A percentile compares a stretch with the other conserved stretches of the same genome.
phyloP scores from a whole-genome alignment of 1,140 invertebrate species.

The Ceratoteleas bidentatus region DNA sequence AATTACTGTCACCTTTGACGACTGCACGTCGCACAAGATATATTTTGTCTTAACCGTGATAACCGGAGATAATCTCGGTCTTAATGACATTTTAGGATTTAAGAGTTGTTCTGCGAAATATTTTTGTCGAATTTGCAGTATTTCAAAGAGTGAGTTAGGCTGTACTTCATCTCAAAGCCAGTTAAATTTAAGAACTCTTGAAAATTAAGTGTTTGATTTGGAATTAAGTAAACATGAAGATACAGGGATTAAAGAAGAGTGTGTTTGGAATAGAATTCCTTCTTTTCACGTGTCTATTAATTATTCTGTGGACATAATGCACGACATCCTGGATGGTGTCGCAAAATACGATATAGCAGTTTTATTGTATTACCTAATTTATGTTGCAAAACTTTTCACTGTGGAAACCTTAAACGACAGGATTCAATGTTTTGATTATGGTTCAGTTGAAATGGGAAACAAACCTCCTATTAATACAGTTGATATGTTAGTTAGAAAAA shows the following conservation, averaged over 20 bases:
- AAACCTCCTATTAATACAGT: slow-evolving; percentile 34
- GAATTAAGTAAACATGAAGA: slow-evolving; percentile 40
- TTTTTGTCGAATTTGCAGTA: background rate
- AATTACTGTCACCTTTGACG: slow-evolving; percentile 16
- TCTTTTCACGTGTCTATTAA: slow-evolving; percentile 62
- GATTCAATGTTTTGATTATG: slow-evolving; percentile 46
- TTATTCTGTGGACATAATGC: slow-evolving; percentile 62
- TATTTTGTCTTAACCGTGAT: slow-evolving; percentile 53
- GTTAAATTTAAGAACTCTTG: background rate
- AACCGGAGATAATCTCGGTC: slow-evolving; percentile 51
- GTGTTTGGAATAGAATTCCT: slow-evolving; percentile 56
- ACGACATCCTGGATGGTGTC: slow-evolving; percentile 63
- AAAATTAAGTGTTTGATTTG: slow-evolving; percentile 34
- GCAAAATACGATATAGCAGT: slow-evolving; percentile 52
- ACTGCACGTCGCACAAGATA: slow-evolving; percentile 34
- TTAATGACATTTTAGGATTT: slow-evolving; percentile 52
- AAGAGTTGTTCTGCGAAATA: slow-evolving; percentile 39
- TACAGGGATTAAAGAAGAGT: slow-evolving; percentile 56
- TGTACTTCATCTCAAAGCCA: too few species aligned
- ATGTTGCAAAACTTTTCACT: slow-evolving; percentile 24
- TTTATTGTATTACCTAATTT: slow-evolving; percentile 57
- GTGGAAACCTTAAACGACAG: slow-evolving; percentile 29
- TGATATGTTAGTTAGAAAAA: slow-evolving; percentile 30
- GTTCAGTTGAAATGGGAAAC: slow-evolving; percentile 39
- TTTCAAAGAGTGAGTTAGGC: slow-evolving; percentile 1